Base-by-base conservation (phyloP, 35 echinoderm and acorn worm species). In the Lytechinus variegatus region DNA sequence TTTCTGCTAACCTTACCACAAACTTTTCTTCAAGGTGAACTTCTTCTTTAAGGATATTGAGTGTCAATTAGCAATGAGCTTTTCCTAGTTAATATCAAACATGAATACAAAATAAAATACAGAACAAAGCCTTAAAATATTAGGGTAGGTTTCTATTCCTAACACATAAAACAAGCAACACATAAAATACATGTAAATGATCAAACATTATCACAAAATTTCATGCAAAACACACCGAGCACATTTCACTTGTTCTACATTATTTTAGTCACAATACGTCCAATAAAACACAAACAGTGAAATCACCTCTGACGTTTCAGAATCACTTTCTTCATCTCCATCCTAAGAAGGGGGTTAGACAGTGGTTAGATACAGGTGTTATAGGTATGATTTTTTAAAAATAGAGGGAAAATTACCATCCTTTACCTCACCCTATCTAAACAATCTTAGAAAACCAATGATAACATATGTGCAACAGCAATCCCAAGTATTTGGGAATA, bases 241-340 rank as follows among this genome's bases (percentile, higher is more conserved):
- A 71, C 16, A 71, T 71, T 71, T 71, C 61, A 19, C 61, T 71
- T 71, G 14, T 71, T 21, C 21, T 19, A 19, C 11, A 56, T 56
- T 56, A 9, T 56, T 71, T 71, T 71, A 71, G 61, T 71, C 61
- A 71, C 61, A 71, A 71, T 5, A 71, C 61, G 21, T 71, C 14
- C 61, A 71, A 13, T 44, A 29, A 33, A 29, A 9, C 87, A 89
- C 52, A 89, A 53, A 89, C 87, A 89, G 28, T 89, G 87, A 89
- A 89, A 89, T 89, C 87, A 89, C 87, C 87, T 89, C 87, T 89
- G 87, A 53, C 52, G 87, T 89, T 33, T 89, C 87, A 52, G 87
- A 33, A 53, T 89, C 87, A 89, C 52, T 89, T 52, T 89, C 87
- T 4, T 89, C 87, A 21, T 89, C 87, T 89, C 87, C 87, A 16